Percentiles rank a stretch among this genome's conserved stretches.
These are phyloP conservation scores for Notiomystis cincta DNA, from an alignment of 2,113 vertebrate genomes.

Conservation along the genomic window DNA sequence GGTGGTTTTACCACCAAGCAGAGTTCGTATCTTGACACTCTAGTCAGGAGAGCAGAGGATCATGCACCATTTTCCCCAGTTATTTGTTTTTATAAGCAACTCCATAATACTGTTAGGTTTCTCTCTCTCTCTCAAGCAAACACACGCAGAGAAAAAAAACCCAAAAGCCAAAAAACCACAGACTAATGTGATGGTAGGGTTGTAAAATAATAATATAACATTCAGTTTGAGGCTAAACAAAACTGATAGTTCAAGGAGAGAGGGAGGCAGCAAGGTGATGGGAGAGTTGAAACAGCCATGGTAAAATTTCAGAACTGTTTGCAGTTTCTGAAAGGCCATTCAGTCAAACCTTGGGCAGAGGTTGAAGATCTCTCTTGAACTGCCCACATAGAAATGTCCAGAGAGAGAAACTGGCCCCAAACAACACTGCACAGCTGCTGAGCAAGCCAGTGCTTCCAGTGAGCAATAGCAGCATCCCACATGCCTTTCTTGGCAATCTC, in stretches of 20 bases:
- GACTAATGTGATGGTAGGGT: background rate
- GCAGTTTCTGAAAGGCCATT: background rate
- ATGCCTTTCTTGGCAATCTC: background rate
- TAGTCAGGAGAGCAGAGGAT: background rate
- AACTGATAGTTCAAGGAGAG: background rate
- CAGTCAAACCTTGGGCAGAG: background rate
- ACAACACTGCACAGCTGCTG: background rate
- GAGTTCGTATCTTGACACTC: background rate
- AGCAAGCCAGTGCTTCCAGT: background rate
- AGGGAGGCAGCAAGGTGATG: background rate
- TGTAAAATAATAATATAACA: background rate
- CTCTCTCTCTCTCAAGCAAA: background rate
- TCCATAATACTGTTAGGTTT: background rate
- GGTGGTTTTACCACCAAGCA: background rate
- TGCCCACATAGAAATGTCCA: background rate
- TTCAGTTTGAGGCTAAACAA: background rate
- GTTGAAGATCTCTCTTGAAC: background rate
- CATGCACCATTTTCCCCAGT: background rate
- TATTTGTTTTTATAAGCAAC: background rate
- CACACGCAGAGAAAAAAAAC: fast-evolving
- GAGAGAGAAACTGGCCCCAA: background rate
- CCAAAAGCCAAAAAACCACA: fast-evolving
- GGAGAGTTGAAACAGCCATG: background rate
- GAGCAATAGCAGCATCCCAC: background rate
- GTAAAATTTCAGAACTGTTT: background rate